Evolutionary conservation across 2,888 invertebrate species (phyloP).

Genomic region (Ephialtes manifestator): DNA sequence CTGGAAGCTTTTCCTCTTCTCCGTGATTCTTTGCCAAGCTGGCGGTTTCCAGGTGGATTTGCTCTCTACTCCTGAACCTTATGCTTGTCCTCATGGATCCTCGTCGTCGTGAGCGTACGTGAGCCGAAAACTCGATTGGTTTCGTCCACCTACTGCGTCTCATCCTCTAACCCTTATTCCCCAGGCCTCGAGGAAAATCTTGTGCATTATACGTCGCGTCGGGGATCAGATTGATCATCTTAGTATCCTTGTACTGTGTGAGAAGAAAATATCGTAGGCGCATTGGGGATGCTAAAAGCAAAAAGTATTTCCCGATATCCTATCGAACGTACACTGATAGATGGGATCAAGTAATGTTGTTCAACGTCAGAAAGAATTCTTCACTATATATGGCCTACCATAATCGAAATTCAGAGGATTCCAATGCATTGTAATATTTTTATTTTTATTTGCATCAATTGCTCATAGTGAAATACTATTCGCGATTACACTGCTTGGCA

Average conservation of each 20-base stretch:
- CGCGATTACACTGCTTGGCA: neutral
- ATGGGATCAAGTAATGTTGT: neutral
- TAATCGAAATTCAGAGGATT: neutral
- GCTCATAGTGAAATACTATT: neutral
- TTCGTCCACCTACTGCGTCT: slow-evolving; percentile 19
- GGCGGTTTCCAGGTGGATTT: slow-evolving; percentile 51
- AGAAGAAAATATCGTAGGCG: slow-evolving; percentile 9
- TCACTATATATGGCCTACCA: neutral
- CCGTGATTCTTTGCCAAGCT: slow-evolving; percentile 53
- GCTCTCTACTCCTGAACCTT: slow-evolving; percentile 34
- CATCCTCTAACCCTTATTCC: slow-evolving; percentile 8
- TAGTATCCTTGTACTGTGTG: neutral
- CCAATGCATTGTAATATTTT: neutral
- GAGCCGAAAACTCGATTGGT: slow-evolving; percentile 54
- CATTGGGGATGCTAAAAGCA: slow-evolving; percentile 8
- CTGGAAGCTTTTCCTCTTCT: slow-evolving; percentile 36
- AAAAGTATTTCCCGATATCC: slow-evolving; percentile 8
- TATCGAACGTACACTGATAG: neutral
- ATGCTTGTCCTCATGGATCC: slow-evolving; percentile 42
- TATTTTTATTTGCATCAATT: neutral
- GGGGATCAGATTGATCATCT: slow-evolving; percentile 51
- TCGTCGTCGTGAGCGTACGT: slow-evolving; percentile 49
- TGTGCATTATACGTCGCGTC: slow-evolving; percentile 37
- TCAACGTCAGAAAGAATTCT: neutral
- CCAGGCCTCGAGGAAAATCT: slow-evolving; percentile 32